Evolutionary conservation across 2,888 invertebrate species (phyloP), one percentile per base, ranked within the genome.

Genomic region (Spodoptera picta): DNA sequence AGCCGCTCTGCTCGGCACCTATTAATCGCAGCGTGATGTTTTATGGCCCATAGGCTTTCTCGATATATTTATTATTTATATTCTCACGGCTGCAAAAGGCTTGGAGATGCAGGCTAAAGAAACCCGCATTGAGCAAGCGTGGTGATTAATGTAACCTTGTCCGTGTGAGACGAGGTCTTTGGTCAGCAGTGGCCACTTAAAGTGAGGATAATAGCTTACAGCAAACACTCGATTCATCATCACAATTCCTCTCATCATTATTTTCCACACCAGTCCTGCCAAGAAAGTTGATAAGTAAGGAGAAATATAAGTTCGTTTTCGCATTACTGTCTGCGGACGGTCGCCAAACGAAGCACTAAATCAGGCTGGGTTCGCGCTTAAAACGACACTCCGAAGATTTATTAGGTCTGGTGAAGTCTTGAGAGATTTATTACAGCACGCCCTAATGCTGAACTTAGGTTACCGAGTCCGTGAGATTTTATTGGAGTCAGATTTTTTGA

Each of bases 331-430:
- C 63, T 53, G 9, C 14, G 24, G 50, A 12, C 52, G 9, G 23
- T 46, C 44, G 42, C 14, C 47, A 24, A 31, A 52, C 36, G 24
- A 14, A 54, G 68, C 43, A 73, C 47, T 73, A 65, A 72, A 73
- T 72, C 73, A 72, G 59, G 3, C 64, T 27, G 52, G 48, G 50
- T 47, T 65, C 60, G 36, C 69, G 68, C 68, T 71, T 69, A 60
- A 69, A 73, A 73, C 73, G 72, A 73, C 72, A 64, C 47, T 47
- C 27, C 19, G 14, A 54, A 65, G 69, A 72, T 64, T 73, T 72
- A 72, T 72, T 12, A 7, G 64, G 31, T 4, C 14, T 0, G 46
- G 59, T 51, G 59, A 62, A 60, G 64, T 57, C 69, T 43, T 45
- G 24, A 27, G 23, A 55, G 54, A 72, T 72, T 72, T 72, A 72